These are phyloP conservation scores for Drosophila affinis DNA, from an alignment of 2,888 invertebrate genomes.

Conservation along the genomic window DNA sequence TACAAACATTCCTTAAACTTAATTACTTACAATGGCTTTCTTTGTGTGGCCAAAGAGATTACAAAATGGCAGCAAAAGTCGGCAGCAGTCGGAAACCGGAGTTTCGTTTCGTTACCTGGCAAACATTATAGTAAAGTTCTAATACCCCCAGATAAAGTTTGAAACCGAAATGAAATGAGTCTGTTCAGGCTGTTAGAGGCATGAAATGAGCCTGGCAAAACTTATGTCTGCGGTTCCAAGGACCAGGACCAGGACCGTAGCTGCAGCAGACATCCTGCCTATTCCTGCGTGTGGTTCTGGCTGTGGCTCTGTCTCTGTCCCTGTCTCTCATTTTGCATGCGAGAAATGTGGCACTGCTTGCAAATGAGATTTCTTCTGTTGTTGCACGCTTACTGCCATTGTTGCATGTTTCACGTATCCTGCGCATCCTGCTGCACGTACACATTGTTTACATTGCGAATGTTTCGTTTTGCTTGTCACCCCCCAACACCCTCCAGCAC, in stretches of 20 bases:
- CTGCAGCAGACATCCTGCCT: conserved; percentile 5
- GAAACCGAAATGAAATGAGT: conserved; percentile 18
- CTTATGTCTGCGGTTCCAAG: conserved; percentile 19
- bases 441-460: conserved; percentile 48
- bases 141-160: conserved; percentile 30
- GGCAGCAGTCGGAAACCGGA: background rate
- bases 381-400: conserved; percentile 54
- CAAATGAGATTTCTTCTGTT: conserved; percentile 57
- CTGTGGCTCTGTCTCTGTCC: background rate
- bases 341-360: conserved; percentile 40
- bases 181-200: conserved; percentile 14
- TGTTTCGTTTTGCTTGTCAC: conserved; percentile 58
- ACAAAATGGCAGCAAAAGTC: background rate
- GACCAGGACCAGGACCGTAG: background rate
- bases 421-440: conserved; percentile 46
- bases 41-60: background rate
- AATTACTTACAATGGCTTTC: background rate
- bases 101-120: background rate
- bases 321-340: conserved; percentile 45
- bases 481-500: conserved; percentile 20
- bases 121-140: conserved; percentile 17
- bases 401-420: conserved; percentile 66
- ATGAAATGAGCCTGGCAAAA: conserved; percentile 46
- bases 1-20: background rate
- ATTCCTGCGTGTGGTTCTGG: conserved; percentile 2